Base-by-base conservation (phyloP, 1,140 invertebrate genomes). In the Caerostris darwini region DNA sequence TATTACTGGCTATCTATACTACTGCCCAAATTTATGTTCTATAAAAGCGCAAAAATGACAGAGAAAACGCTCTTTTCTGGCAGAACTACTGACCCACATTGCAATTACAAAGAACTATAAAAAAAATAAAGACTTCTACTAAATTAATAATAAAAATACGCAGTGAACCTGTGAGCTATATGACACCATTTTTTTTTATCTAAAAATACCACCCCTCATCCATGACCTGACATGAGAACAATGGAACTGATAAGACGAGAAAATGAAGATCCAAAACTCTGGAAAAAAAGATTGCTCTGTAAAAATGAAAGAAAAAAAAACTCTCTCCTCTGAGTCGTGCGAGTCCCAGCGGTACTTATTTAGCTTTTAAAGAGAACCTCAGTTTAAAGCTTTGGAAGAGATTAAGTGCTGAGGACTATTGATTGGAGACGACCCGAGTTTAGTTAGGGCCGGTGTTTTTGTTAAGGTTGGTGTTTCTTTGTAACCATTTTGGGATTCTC, bases 191-290 rank as follows among this genome's bases (percentile, higher is more conserved):
- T 64, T 64, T 10, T 10, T 64, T 64, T 61, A 7, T 17, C 19
- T 19, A 77, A 19, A 58, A 85, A 34, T 19, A 17, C 17, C 82
- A 57, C 12, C 17, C 57, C 54, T 17, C 82, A 17, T 58, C 54
- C 54, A 56, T 8, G 54, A 85, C 3, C 5, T 14, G 7, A 57
- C 82, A 58, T 58, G 82, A n/a, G 82, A 58, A 85, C 82, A 85
- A 85, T 85, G 82, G 19, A 85, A 85, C 8, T 58, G 82, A 85
- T 85, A 85, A 85, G 82, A 8, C 14, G 3, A 2, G 17, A 85
- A 14, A 85, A 85, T 58, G 69, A 34, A 77, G 69, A 77, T 34
- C 19, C 69, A 77, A 77, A 50, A 10, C 69, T 77, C 69, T 50
- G 69, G 69, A 77, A 77, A 34, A 34, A 34, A 7, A 50, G 69